Evolutionary conservation across 2,113 vertebrate species (phyloP).

Genomic region (Melanerpes aurifrons): DNA sequence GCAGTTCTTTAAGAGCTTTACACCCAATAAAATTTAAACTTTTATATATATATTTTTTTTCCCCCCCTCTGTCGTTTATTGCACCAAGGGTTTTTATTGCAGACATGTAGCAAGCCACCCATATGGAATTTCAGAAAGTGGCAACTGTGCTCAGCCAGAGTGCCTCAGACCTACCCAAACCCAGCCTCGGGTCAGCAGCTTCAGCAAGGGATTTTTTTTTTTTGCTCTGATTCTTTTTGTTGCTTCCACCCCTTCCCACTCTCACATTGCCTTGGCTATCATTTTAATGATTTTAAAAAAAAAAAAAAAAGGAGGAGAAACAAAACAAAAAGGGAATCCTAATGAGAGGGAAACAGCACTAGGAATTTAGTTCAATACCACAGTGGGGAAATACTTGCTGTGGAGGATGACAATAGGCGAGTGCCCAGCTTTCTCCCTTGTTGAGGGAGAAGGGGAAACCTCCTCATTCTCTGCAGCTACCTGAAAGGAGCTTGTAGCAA

Average conservation of each 20-base stretch:
- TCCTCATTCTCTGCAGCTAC: too few species aligned
- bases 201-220: background rate
- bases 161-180: background rate
- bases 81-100: conserved; percentile 63
- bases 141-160: background rate
- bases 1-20: conserved; percentile 79
- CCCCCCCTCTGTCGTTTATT: conserved; percentile 64
- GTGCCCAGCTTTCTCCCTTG: background rate
- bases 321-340: background rate
- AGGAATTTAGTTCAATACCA: background rate
- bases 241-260: background rate
- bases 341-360: background rate
- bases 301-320: too few species aligned
- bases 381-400: background rate
- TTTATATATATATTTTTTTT: conserved; percentile 59
- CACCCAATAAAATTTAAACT: conserved; percentile 80
- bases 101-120: conserved; percentile 73
- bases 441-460: background rate
- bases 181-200: background rate
- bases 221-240: background rate
- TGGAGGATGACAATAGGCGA: background rate
- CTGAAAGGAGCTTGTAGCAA: too few species aligned
- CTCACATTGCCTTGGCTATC: background rate
- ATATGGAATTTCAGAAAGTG: conserved; percentile 67
- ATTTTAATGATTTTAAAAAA: background rate